phyloP scores from a whole-genome alignment of 1,140 invertebrate species.

The Varroa destructor region DNA sequence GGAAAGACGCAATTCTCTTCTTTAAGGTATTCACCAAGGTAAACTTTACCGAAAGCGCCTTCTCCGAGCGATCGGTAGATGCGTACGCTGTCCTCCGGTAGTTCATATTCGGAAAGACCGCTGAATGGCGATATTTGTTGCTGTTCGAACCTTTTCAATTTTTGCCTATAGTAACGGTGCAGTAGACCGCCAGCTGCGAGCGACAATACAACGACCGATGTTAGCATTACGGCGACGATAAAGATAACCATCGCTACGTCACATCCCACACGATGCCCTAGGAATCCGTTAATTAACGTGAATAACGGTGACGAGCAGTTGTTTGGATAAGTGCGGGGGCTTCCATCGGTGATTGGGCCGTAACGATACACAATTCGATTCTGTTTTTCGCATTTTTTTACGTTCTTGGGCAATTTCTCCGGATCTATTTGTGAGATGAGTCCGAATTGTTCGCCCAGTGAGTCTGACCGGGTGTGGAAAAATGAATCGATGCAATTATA shows the following conservation, averaged over 20 bases:
- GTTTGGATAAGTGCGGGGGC: no score
- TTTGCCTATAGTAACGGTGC: constrained; percentile 48
- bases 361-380: no score
- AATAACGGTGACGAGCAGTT: neutral
- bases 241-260: neutral
- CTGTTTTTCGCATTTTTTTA: no score
- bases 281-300: neutral
- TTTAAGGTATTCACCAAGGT: constrained; percentile 61
- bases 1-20: constrained; percentile 56
- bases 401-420: no score
- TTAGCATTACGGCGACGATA: neutral
- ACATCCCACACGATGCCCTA: neutral
- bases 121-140: constrained; percentile 36
- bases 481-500: no score
- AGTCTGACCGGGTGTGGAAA: no score
- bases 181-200: constrained; percentile 44
- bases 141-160: neutral
- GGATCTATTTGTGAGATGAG: no score
- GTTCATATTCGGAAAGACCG: constrained; percentile 68
- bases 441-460: no score
- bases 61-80: constrained; percentile 72
- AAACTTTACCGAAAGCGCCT: constrained; percentile 77
- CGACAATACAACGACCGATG: constrained; percentile 37
- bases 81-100: constrained; percentile 65
- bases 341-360: no score